Percentiles rank a stretch among this genome's conserved stretches.
phyloP scores from a whole-genome alignment of 2,113 vertebrate species.

The Orthonyx spaldingii region DNA sequence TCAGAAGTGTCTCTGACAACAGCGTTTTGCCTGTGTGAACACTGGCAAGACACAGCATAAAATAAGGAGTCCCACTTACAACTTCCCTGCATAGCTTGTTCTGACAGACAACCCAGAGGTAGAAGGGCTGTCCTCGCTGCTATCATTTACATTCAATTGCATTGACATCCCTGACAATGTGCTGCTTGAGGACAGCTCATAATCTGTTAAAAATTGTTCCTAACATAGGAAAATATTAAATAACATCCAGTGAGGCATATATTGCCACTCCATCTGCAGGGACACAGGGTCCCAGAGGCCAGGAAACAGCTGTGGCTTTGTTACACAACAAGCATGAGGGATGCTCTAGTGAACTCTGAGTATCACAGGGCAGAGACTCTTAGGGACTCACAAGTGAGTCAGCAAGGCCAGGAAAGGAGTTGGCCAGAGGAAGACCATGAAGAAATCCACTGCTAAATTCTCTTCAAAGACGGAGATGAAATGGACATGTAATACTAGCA shows the following conservation, averaged over 20 bases:
- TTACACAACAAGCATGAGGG: neutral
- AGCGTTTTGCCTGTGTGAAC: neutral
- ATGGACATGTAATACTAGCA: neutral
- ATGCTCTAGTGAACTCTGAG: neutral
- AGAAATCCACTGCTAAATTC: neutral
- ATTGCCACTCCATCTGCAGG: neutral
- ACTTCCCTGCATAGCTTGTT: neutral
- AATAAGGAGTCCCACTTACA: neutral
- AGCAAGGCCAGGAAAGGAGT: neutral
- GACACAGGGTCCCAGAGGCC: neutral
- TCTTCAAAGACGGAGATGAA: neutral
- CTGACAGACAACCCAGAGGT: neutral
- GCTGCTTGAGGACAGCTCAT: conserved; percentile 16
- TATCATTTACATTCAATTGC: neutral
- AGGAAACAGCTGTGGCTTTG: conserved; percentile 34
- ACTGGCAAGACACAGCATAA: neutral
- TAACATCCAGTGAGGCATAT: conserved; percentile 16
- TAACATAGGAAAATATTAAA: conserved; percentile 7
- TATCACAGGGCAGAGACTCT: neutral
- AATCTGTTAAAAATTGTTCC: neutral
- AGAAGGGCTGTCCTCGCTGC: neutral
- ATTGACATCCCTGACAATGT: neutral
- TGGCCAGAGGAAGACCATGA: neutral
- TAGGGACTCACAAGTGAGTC: neutral
- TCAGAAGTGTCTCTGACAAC: neutral